phyloP scores from a whole-genome alignment of 2,797 vertebrate species.

The Anableps anableps region DNA sequence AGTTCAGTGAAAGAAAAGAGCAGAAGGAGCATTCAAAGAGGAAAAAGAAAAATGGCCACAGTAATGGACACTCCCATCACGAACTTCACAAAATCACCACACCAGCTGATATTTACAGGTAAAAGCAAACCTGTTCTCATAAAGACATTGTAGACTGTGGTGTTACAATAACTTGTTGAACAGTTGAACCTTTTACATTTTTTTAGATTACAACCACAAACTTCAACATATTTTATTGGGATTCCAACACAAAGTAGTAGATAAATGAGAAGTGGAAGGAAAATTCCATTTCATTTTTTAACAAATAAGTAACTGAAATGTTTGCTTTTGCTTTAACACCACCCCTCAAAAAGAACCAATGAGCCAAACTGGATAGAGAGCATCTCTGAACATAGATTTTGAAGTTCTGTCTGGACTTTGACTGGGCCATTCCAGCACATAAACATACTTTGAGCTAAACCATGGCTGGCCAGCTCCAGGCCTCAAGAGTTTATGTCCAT shows the following conservation, averaged over 20 bases:
- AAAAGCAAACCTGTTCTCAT: constrained; percentile 2
- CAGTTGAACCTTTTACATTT: not conserved
- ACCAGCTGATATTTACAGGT: constrained; percentile 95
- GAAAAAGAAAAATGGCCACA: constrained; percentile 89
- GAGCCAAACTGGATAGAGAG: too few relatives aligned
- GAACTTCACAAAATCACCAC: constrained; percentile 89
- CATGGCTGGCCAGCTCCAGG: not conserved
- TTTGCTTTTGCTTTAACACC: too few relatives aligned
- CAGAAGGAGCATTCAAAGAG: constrained; percentile 95
- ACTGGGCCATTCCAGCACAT: not conserved
- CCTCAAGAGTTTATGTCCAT: not conserved
- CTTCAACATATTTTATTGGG: not conserved
- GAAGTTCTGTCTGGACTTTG: too few relatives aligned
- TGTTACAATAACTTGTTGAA: too few relatives aligned
- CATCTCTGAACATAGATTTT: too few relatives aligned
- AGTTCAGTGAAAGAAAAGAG: constrained; percentile 97
- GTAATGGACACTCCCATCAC: constrained; percentile 83
- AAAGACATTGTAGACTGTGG: not conserved
- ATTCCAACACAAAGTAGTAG: not conserved
- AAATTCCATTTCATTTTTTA: too few relatives aligned
- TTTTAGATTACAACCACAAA: not conserved
- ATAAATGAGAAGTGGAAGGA: too few relatives aligned
- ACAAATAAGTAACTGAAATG: too few relatives aligned
- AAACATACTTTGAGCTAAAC: not conserved
- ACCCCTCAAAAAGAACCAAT: too few relatives aligned